These are phyloP conservation scores for Siniperca chuatsi DNA, from an alignment of 2,113 vertebrate genomes.

Conservation along the genomic window DNA sequence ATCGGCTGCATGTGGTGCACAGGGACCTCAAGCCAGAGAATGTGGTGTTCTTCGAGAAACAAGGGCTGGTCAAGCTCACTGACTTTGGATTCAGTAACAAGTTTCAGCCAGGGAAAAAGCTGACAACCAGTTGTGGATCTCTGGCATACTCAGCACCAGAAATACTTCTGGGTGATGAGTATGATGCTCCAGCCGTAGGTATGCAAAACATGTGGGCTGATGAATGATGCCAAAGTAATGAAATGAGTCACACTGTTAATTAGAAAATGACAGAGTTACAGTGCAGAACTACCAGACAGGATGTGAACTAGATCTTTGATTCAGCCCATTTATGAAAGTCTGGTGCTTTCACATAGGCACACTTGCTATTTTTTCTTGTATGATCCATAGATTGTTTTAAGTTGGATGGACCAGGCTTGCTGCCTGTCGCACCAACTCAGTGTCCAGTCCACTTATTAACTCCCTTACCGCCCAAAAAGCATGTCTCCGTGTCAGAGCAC, in stretches of 20 bases:
- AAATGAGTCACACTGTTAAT: slow-evolving; percentile 40
- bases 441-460: slow-evolving; percentile 12
- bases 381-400: neutral
- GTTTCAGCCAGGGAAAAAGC: slow-evolving; percentile 98
- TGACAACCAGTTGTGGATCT: slow-evolving; percentile 97
- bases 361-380: neutral
- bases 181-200: slow-evolving; percentile 98
- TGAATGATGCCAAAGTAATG: slow-evolving; percentile 34
- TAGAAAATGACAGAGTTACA: slow-evolving; percentile 18
- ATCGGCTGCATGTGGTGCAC: slow-evolving; percentile 97
- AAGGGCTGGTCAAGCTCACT: slow-evolving; percentile 97
- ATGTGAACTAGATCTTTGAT: slow-evolving; percentile 21
- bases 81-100: slow-evolving; percentile 99
- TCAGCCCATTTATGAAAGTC: neutral
- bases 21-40: slow-evolving; percentile 98
- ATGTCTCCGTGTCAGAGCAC: neutral
- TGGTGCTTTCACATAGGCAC: neutral
- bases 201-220: slow-evolving; percentile 70
- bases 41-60: slow-evolving; percentile 98
- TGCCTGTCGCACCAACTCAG: neutral
- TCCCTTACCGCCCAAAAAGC: neutral
- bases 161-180: slow-evolving; percentile 97
- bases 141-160: slow-evolving; percentile 97
- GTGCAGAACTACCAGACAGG: neutral
- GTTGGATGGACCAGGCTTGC: neutral